phyloP scores from a whole-genome alignment of 2,113 vertebrate genomes.

The Tragelaphus strepsiceros region DNA sequence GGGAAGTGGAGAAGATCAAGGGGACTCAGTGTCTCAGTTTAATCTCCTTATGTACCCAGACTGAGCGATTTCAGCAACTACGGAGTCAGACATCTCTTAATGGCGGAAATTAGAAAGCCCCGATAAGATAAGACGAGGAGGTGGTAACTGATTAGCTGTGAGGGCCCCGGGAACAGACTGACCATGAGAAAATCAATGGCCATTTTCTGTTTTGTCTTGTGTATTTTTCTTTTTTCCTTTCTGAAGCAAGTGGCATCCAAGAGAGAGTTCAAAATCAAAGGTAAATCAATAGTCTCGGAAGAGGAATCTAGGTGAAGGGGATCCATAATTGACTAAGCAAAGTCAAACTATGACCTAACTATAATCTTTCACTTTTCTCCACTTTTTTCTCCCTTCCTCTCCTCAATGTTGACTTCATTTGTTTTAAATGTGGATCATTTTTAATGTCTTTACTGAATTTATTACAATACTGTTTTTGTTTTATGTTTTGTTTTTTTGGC shows the following conservation, averaged over 20 bases:
- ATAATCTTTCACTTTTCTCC: neutral
- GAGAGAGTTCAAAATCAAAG: neutral
- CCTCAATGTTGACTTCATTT: neutral
- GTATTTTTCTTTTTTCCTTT: neutral
- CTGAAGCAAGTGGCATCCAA: neutral
- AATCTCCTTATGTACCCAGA: constrained; percentile 76
- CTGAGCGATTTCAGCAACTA: constrained; percentile 62
- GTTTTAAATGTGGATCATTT: neutral
- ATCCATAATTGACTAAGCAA: neutral
- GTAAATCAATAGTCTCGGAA: constrained; percentile 5
- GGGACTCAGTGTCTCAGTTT: constrained; percentile 41
- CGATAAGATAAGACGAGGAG: constrained; percentile 78
- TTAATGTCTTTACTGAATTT: neutral
- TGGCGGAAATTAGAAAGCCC: constrained; percentile 76
- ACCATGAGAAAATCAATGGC: constrained; percentile 62
- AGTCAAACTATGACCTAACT: neutral
- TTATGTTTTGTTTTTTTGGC: neutral
- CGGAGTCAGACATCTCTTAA: constrained; percentile 82
- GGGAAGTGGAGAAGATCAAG: constrained; percentile 64
- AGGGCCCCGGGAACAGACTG: neutral
- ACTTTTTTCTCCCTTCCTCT: neutral
- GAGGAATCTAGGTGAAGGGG: neutral
- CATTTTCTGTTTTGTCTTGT: no score
- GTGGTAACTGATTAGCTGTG: constrained; percentile 60
- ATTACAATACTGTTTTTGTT: neutral